A percentile compares a stretch with the other conserved stretches of the same genome.
These are phyloP conservation scores for Bibio marci DNA, from an alignment of 2,888 invertebrate species.

Conservation along the genomic window DNA sequence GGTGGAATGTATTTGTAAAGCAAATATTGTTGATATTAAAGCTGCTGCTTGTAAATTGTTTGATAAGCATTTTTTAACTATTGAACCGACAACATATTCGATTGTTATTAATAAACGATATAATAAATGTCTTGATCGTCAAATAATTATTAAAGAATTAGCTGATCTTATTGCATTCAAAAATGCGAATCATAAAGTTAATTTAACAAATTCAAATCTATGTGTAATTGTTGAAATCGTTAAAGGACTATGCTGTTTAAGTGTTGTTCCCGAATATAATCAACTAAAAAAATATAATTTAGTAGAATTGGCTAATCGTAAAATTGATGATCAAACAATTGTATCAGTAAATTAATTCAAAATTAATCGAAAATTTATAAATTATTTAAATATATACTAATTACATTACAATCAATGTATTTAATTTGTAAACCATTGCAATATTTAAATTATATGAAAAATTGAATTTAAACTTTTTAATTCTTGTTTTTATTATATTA, in stretches of 20 bases:
- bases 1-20: constrained; percentile 63
- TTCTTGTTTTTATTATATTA: no score
- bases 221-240: constrained; percentile 73
- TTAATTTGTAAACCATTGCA: no score
- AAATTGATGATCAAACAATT: no score
- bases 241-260: constrained; percentile 59
- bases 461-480: no score
- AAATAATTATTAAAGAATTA: constrained; percentile 52
- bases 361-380: no score
- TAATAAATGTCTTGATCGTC: constrained; percentile 53
- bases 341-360: constrained; percentile 2
- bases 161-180: constrained; percentile 52
- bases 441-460: no score
- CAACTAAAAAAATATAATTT: constrained; percentile 74
- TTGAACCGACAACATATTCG: constrained; percentile 50
- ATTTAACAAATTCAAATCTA: constrained; percentile 58
- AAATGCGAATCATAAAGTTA: constrained; percentile 53
- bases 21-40: constrained; percentile 58
- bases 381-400: no score
- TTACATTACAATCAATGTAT: no score
- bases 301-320: constrained; percentile 33
- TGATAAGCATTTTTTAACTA: constrained; percentile 53
- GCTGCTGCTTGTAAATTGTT: constrained; percentile 46
- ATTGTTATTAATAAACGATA: constrained; percentile 63
- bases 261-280: constrained; percentile 62